Conservation (phyloP, 1,140 invertebrate genomes). For the Littorina saxatilis region DNA sequence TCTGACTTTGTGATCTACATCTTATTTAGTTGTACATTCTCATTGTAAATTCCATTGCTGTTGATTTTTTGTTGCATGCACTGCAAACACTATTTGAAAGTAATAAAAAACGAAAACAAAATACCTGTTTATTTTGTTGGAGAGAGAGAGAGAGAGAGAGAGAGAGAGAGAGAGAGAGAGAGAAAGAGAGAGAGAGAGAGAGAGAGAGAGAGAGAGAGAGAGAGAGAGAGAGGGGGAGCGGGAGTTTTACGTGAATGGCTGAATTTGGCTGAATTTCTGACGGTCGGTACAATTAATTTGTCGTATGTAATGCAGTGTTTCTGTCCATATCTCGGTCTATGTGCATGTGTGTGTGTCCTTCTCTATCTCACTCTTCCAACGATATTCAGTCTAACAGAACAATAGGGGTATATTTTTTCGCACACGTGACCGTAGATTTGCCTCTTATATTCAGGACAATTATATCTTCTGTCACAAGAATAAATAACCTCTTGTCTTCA, state of each 20-base stretch:
- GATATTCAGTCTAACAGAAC: too few relatives aligned
- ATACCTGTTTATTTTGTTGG: background rate
- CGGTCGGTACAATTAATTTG: too few relatives aligned
- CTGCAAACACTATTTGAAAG: background rate
- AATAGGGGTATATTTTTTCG: too few relatives aligned
- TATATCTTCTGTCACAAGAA: too few relatives aligned
- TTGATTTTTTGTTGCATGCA: background rate
- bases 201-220: conserved; percentile 26
- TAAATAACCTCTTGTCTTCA: too few relatives aligned
- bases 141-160: background rate
- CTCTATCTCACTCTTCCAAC: too few relatives aligned
- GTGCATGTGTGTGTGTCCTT: background rate
- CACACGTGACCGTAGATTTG: too few relatives aligned
- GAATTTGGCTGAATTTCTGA: too few relatives aligned
- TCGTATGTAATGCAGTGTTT: background rate
- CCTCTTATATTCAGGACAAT: too few relatives aligned
- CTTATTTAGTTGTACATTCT: too few relatives aligned
- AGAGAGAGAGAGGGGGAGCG: conserved; percentile 30
- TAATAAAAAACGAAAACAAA: background rate
- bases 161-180: conserved; percentile 34
- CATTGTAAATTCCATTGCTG: too few relatives aligned
- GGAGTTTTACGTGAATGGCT: background rate
- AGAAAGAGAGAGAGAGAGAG: conserved; percentile 36
- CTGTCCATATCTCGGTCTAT: background rate
- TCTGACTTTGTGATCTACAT: too few relatives aligned